A percentile compares a stretch with the other conserved stretches of the same genome.
Evolutionary conservation across 2,797 vertebrate species (phyloP).

Genomic region (Psittacula echo): DNA sequence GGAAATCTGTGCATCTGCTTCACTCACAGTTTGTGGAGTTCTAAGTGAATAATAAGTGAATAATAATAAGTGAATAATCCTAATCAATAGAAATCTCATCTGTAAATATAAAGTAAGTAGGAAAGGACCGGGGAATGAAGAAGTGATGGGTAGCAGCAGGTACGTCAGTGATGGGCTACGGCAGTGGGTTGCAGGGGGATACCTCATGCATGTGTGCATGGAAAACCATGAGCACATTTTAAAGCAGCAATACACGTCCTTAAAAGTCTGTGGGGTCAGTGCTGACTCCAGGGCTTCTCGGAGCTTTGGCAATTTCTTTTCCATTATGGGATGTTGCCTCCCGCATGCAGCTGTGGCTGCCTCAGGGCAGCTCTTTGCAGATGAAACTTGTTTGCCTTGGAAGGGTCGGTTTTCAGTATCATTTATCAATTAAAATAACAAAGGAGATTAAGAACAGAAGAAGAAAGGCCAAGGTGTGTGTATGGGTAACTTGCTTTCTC

Average conservation of each 20-base stretch:
- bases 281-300: neutral
- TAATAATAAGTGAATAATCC: neutral
- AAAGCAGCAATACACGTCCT: neutral
- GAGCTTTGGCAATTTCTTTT: neutral
- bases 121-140: neutral
- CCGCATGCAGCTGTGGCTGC: neutral
- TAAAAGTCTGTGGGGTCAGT: neutral
- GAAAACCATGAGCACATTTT: neutral
- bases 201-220: fast-evolving
- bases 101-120: neutral
- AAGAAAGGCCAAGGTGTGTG: neutral
- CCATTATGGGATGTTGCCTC: neutral
- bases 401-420: neutral
- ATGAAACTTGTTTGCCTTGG: neutral
- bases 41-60: neutral
- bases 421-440: neutral
- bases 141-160: neutral
- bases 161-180: fast-evolving
- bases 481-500: neutral
- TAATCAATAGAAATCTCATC: neutral
- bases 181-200: fast-evolving
- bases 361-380: neutral
- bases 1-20: neutral
- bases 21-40: neutral
- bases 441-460: neutral